A percentile compares a stretch with the other conserved stretches of the same genome.
phyloP scores from a whole-genome alignment of 2,888 invertebrate genomes.

The Drosophila quinaria region DNA sequence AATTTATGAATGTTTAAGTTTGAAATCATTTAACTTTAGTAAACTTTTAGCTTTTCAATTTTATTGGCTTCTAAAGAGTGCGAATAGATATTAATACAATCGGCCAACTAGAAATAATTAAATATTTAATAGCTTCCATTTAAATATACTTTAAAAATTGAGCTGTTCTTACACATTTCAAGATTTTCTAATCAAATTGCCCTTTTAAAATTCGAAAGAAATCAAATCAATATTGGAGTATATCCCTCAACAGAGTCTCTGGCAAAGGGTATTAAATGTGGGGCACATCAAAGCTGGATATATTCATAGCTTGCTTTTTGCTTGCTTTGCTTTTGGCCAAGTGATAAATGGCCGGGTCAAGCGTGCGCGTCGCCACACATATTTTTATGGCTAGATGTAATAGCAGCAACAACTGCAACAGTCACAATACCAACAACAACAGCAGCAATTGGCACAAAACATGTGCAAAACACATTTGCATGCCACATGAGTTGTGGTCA shows the following conservation, averaged over 20 bases:
- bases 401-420: not conserved
- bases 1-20: no score
- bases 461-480: conserved; percentile 31
- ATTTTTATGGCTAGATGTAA: conserved; percentile 12
- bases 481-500: conserved; percentile 17
- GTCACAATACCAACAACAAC: conserved; percentile 1
- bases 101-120: no score
- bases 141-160: no score
- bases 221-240: not conserved
- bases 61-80: no score
- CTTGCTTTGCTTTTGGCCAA: conserved; percentile 7
- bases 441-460: conserved; percentile 9
- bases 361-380: conserved; percentile 37
- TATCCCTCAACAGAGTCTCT: no score
- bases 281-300: not conserved
- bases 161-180: no score
- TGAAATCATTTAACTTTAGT: no score
- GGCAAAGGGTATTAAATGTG: conserved; percentile 6
- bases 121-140: no score
- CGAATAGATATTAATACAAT: no score
- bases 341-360: conserved; percentile 46
- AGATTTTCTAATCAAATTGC: no score
- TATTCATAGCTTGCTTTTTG: not conserved
- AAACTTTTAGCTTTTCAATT: no score
- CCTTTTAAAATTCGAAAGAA: not conserved